phyloP scores from a whole-genome alignment of 2,113 vertebrate species.

The Hippocampus zosterae region DNA sequence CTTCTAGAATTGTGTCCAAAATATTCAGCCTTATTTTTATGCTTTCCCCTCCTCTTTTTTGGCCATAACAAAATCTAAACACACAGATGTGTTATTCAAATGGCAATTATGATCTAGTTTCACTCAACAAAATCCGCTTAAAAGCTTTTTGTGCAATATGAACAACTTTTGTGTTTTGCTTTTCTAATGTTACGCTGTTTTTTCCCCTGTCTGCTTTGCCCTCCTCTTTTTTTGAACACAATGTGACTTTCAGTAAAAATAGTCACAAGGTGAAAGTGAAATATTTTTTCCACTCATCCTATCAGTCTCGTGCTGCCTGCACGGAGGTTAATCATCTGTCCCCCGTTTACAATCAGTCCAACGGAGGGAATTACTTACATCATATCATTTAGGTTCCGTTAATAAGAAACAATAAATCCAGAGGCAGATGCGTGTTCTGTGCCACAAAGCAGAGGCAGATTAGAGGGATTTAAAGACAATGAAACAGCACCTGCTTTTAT shows the following conservation, averaged over 20 bases:
- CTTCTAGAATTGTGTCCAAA: neutral
- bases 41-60: too few species aligned
- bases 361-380: constrained; percentile 40
- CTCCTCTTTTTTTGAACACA: too few species aligned
- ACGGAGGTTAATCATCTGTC: constrained; percentile 31
- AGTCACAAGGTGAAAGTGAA: constrained; percentile 40
- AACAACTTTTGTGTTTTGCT: neutral
- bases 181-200: neutral
- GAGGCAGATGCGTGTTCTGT: constrained; percentile 45
- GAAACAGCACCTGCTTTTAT: constrained; percentile 62
- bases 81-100: neutral
- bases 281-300: constrained; percentile 13
- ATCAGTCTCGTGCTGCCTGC: constrained; percentile 27
- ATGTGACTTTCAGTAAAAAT: constrained; percentile 16
- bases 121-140: constrained; percentile 1
- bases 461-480: constrained; percentile 59
- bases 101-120: neutral
- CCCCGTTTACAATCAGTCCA: constrained; percentile 23
- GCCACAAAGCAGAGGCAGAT: constrained; percentile 46
- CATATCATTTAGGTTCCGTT: constrained; percentile 39
- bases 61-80: too few species aligned
- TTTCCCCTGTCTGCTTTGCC: too few species aligned
- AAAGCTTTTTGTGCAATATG: neutral
- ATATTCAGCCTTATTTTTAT: neutral
- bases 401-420: constrained; percentile 52